Base-by-base conservation (phyloP, 1,140 invertebrate species). In the Onthophagus taurus region DNA sequence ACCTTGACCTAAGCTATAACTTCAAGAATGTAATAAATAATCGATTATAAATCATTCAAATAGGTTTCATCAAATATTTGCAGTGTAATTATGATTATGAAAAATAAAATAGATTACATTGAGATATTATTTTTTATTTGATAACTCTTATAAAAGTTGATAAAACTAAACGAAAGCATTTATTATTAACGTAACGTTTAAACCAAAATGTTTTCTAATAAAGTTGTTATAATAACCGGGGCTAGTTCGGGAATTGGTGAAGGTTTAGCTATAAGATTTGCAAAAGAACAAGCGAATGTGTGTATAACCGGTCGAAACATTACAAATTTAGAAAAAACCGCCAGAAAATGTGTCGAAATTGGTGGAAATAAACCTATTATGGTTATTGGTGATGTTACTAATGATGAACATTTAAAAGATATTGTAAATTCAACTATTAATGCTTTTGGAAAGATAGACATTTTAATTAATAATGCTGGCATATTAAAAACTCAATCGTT, bases 211-310 rank as follows among this genome's bases (percentile, higher is more conserved):
- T 48, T 48, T 29, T 24, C 12, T 8, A 74, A 73, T 31, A 81
- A 81, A 69, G 77, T 83, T 19, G 74, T 83, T 0, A 51, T 83
- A 17, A 72, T 83, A 37, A 83, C 79, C 2, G 88, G 88, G 34
- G 87, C 88, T 1, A 87, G 84, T 63, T 89, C 85, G 21, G 89
- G 89, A 2, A 91, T 93, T 50, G 89, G 88, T 41, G 77, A 78
- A 30, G 81, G 78, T 11, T 83, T 84, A 13, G 87, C 88, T 1
- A 44, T 83, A 30, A 72, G 81, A 37, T 78, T 93, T 51, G 75
- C 86, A 2, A 72, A 78, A 50, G 61, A 83, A 14, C 81, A 83
- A 29, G 87, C 84, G 2, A 68, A 52, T 8, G 56, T 89, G n/a
- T 71, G 69, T 1, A 49, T 94, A 9, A 80, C 80, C 11, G 89